Evolutionary conservation across 1,140 invertebrate genomes (phyloP).

Genomic region (Scaptomyza montana): DNA sequence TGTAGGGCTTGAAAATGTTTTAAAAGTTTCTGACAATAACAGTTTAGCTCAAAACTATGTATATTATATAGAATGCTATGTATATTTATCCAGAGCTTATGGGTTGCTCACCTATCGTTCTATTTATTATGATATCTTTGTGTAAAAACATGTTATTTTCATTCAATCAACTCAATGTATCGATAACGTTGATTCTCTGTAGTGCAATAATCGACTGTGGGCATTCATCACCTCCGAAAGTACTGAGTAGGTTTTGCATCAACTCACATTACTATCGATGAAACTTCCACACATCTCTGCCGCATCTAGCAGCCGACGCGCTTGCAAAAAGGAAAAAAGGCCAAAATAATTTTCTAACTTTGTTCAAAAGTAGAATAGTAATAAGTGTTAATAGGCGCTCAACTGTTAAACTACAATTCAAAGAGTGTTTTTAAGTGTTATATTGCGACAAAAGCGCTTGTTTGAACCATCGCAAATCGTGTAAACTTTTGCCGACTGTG

Average conservation of each 20-base stretch:
- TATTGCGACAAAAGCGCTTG: background rate
- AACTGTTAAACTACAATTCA: background rate
- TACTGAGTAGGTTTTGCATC: background rate
- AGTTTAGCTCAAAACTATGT: too few relatives aligned
- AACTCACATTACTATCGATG: slow-evolving; percentile 5
- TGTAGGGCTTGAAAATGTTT: too few relatives aligned
- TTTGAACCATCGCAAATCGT: background rate
- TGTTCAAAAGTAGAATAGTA: slow-evolving; percentile 39
- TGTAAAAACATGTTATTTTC: background rate
- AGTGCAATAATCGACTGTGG: too few relatives aligned
- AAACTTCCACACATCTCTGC: slow-evolving; percentile 26
- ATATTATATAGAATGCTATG: too few relatives aligned
- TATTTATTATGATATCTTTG: background rate
- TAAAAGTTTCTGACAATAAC: too few relatives aligned
- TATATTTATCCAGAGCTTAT: too few relatives aligned
- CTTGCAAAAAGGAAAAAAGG: slow-evolving; percentile 58
- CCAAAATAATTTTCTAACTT: slow-evolving; percentile 38
- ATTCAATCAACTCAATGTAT: too few relatives aligned
- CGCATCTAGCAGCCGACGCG: slow-evolving; percentile 64
- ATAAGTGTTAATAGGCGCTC: slow-evolving; percentile 11
- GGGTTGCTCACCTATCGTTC: too few relatives aligned
- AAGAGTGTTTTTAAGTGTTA: slow-evolving; percentile 1
- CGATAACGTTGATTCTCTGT: too few relatives aligned
- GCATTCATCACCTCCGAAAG: too few relatives aligned
- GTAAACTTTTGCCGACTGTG: slow-evolving; percentile 32